Percentiles rank a stretch among this genome's conserved stretches.
Conservation (phyloP, 2,113 vertebrate species). For the Vireo altiloquus region DNA sequence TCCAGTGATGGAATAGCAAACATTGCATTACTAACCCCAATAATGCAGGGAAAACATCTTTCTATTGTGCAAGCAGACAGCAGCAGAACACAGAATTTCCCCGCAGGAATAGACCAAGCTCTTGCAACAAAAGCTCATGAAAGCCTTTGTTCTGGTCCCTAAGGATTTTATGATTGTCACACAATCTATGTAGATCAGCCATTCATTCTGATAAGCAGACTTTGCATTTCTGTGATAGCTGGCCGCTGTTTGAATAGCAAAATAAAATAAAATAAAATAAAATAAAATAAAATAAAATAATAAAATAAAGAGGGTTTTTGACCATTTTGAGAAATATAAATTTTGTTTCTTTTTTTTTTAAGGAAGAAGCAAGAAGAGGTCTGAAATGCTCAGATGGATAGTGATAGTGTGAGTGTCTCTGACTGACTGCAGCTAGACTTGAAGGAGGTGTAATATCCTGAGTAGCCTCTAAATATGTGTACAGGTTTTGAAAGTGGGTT, state of each 20-base stretch:
- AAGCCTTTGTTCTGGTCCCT: conserved; percentile 51
- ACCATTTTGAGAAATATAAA: background rate
- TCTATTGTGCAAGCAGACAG: conserved; percentile 47
- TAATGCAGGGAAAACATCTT: conserved; percentile 46
- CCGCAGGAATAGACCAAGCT: background rate
- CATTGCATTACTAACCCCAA: conserved; percentile 34
- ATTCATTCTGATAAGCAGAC: background rate
- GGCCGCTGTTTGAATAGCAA: background rate
- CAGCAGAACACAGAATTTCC: conserved; percentile 34
- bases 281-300: background rate
- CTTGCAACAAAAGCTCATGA: conserved; percentile 16
- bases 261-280: background rate
- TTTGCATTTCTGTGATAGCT: background rate
- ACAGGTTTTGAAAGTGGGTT: background rate
- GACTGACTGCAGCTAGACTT: background rate
- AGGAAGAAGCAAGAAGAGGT: background rate
- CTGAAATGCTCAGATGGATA: background rate
- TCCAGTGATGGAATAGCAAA: conserved; percentile 22
- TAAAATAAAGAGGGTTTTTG: background rate
- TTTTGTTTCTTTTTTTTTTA: background rate
- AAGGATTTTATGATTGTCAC: conserved; percentile 18
- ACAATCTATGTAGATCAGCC: conserved; percentile 14
- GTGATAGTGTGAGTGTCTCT: background rate
- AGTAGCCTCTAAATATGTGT: background rate
- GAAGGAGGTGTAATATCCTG: background rate